Conservation (phyloP, 2,888 invertebrate species). For the Leucozona laternaria region DNA sequence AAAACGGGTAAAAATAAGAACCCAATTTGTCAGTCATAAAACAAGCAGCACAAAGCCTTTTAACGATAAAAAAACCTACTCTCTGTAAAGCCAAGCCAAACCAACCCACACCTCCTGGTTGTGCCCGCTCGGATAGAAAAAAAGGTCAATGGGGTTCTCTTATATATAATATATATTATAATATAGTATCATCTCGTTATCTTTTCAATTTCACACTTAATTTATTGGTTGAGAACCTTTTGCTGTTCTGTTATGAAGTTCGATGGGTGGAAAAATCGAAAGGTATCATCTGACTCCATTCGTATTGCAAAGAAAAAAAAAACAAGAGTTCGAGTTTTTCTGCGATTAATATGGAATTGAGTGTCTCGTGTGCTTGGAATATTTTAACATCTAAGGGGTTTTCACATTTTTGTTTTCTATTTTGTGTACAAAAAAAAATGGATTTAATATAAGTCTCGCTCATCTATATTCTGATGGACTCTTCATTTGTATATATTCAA, state of each 20-base stretch:
- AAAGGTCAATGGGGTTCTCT: conserved; percentile 71
- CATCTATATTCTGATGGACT: conserved; percentile 34
- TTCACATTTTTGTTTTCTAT: background rate
- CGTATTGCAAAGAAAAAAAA: conserved; percentile 1
- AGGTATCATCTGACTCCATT: conserved; percentile 43
- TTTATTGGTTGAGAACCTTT: conserved; percentile 77
- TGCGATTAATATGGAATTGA: conserved; percentile 64
- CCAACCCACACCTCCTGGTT: background rate
- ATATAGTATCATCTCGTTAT: conserved; percentile 73
- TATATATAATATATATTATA: background rate
- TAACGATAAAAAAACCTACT: background rate
- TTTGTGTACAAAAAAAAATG: conserved; percentile 29
- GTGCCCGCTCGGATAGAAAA: conserved; percentile 65
- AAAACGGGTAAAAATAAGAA: conserved; percentile 47
- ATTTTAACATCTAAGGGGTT: conserved; percentile 39
- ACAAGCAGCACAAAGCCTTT: conserved; percentile 28
- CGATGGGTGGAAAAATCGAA: conserved; percentile 68
- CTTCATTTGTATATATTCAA: conserved; percentile 55
- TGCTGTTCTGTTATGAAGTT: conserved; percentile 58
- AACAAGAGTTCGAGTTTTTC: conserved; percentile 1
- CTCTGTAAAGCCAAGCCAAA: conserved; percentile 1
- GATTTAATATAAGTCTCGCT: conserved; percentile 48
- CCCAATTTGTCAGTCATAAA: conserved; percentile 70
- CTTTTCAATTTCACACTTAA: conserved; percentile 78
- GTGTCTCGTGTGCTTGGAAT: conserved; percentile 62